Evolutionary conservation across 23 tunicate genomes (phyloP), one percentile per base, ranked within the genome.

Genomic region (Ciona savignyi): DNA sequence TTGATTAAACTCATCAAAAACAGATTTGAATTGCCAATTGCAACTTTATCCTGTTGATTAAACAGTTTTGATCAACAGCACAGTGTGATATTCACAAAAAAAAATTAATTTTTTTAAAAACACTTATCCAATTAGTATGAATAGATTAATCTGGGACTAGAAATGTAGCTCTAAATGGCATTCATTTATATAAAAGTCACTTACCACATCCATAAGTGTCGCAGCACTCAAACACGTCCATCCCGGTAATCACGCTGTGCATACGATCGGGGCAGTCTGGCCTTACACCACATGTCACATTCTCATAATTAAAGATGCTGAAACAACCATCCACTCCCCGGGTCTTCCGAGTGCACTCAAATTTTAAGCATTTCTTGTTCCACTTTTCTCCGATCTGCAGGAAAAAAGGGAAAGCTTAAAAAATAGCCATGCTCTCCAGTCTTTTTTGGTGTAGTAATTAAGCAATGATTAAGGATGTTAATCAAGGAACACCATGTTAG

Each of bases 351-450:
- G 33, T 48, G 63, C 86, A 81, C 20, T 27, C 24, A 70, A 81
- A 81, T 48, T 42, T 65, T 31, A 74, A 35, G 71, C 86, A 81
- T 27, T 81, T 74, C 74, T 74, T 81, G 56, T 66, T 81, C 86
- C 86, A 81, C 6, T 32, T 9, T 20, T 66, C 74, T 34, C 79
- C 86, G 27, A 81, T 66, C 86, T 81, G 66, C 2, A 74, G 29
- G 15, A 42, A 42, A 9, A 42, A n/a, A n/a, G n/a, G n/a, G n/a
- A n/a, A n/a, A n/a, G n/a, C n/a, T n/a, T n/a, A n/a, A n/a, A n/a
- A n/a, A n/a, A n/a, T n/a, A n/a, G n/a, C n/a, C n/a, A n/a, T n/a
- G n/a, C n/a, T n/a, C n/a, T n/a, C n/a, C n/a, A n/a, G n/a, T n/a
- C n/a, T n/a, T n/a, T n/a, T n/a, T n/a, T n/a, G n/a, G n/a, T n/a